Evolutionary conservation across 1,140 invertebrate species (phyloP).

Genomic region (Halesus radiatus): DNA sequence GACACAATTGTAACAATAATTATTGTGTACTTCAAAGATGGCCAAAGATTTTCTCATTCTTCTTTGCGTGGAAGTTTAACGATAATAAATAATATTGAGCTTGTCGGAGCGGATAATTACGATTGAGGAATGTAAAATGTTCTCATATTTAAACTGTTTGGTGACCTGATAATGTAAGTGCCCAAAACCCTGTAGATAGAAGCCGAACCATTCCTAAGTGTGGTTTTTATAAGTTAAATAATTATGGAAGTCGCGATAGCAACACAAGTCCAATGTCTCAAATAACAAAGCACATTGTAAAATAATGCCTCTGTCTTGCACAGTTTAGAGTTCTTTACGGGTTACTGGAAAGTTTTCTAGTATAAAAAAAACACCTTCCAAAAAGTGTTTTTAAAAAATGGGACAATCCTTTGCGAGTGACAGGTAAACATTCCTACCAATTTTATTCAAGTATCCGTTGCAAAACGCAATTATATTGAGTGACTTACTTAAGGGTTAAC

Average conservation of each 20-base stretch:
- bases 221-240: conserved; percentile 43
- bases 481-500: background rate
- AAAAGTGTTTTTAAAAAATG: too few species aligned
- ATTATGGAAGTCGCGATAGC: conserved; percentile 49
- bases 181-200: conserved; percentile 55
- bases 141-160: conserved; percentile 40
- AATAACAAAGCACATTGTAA: conserved; percentile 53
- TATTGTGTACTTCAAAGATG: background rate
- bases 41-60: conserved; percentile 31
- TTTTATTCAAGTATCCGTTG: too few species aligned
- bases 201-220: conserved; percentile 42
- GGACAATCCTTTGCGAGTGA: too few species aligned
- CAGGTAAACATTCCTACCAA: too few species aligned
- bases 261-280: conserved; percentile 53
- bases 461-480: too few species aligned
- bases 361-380: background rate
- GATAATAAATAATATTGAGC: conserved; percentile 52
- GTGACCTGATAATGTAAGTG: conserved; percentile 57
- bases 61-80: conserved; percentile 18
- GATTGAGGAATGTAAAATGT: background rate
- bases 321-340: background rate
- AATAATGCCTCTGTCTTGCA: conserved; percentile 43
- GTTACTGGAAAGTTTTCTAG: background rate
- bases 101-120: conserved; percentile 46
- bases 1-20: background rate